A percentile compares a stretch with the other conserved stretches of the same genome.
Conservation (phyloP, 2,113 vertebrate species). For the Drymodes brunneopygia region DNA sequence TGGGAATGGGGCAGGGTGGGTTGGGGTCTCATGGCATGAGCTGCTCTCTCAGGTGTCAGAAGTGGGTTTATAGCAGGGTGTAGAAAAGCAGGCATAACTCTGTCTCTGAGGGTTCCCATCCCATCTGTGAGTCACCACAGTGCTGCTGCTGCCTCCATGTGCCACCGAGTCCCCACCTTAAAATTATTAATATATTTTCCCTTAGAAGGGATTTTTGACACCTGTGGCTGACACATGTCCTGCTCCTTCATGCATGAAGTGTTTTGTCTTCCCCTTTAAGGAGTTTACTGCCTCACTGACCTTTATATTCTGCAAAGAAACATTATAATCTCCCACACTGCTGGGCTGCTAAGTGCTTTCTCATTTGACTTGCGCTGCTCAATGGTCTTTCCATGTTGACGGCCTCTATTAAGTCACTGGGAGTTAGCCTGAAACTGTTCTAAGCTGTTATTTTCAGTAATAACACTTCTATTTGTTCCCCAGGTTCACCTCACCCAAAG, state of each 20-base stretch:
- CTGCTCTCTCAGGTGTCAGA: neutral
- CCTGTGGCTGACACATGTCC: neutral
- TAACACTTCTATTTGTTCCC: conserved; percentile 33
- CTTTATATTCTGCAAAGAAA: conserved; percentile 68
- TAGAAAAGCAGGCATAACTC: neutral
- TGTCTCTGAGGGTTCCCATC: neutral
- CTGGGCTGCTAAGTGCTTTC: conserved; percentile 66
- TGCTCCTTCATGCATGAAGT: conserved; percentile 28
- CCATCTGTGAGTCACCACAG: neutral
- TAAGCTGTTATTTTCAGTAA: conserved; percentile 52
- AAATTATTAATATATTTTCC: neutral
- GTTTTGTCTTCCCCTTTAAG: conserved; percentile 62
- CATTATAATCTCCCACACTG: conserved; percentile 64
- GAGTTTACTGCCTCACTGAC: conserved; percentile 71
- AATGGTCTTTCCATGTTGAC: conserved; percentile 61
- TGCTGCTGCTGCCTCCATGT: neutral
- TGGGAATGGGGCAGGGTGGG: neutral
- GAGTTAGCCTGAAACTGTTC: conserved; percentile 36
- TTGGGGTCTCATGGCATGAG: neutral
- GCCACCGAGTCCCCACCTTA: neutral
- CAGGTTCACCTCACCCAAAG: neutral
- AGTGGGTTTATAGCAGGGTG: neutral
- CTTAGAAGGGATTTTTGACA: neutral
- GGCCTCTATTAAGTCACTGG: conserved; percentile 59
- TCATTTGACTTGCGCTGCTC: conserved; percentile 66